Evolutionary conservation across 2,888 invertebrate species (phyloP), one percentile per base, ranked within the genome.

Genomic region (Patella ulyssiponensis): DNA sequence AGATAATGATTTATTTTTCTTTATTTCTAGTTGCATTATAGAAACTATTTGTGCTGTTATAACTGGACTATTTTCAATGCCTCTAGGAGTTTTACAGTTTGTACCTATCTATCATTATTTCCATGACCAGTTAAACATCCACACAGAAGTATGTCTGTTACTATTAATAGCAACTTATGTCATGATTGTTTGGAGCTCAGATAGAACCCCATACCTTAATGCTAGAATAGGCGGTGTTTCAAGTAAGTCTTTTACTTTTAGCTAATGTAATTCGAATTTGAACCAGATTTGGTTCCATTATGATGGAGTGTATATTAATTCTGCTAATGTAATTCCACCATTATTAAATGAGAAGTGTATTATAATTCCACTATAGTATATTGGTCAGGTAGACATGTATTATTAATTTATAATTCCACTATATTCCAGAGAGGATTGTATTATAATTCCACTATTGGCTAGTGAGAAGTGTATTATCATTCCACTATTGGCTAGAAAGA

Each of bases 61-160:
- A 79, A 84, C 84, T 58, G 93, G 94, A 0, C 83, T 95, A 4
- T 91, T 95, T 75, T 95, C 95, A 33, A 95, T 95, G 93, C 95
- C 95, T 3, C 94, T 95, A 0, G 96, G 96, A 0, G 94, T 95
- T 0, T 88, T 95, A 3, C 92, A 95, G 87, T 96, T 96, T 89
- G 91, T 95, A 17, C 94, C 95, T 0, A 92, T 96, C 81, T 96
- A 96, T 91, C 96, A 96, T 86, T 94, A 95, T 0, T 93, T 96
- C 0, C 96, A 96, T 89, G 96, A 96, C 88, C 89, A 93, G 17
- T 93, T 91, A 83, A 92, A 93, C 23, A 93, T 96, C 56, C 95
- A 95, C 90, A 93, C 95, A 0, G 96, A 96, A 92, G 86, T 95
- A 33, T 94, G 95, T 5, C 94, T 94, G 87, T 94, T 95, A 89